Conservation (phyloP, 2,888 invertebrate genomes). For the Orchesellides sinensis region DNA sequence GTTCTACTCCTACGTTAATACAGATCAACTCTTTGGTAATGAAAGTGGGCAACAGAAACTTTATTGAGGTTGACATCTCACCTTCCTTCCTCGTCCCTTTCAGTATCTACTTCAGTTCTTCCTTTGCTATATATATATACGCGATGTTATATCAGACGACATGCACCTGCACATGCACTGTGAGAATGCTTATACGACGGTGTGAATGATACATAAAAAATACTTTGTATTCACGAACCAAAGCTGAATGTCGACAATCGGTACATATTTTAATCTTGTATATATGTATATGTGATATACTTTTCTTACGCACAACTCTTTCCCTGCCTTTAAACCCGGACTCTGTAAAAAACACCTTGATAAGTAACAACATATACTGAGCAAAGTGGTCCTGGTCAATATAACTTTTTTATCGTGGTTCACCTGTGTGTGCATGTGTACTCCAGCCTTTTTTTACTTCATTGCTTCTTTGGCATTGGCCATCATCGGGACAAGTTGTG, state of each 20-base stretch:
- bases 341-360: conserved; percentile 12
- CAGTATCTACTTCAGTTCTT: neutral
- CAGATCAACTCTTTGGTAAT: neutral
- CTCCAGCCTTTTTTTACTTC: neutral
- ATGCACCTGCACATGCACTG: neutral
- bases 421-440: neutral
- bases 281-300: neutral
- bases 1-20: no score
- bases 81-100: conserved; percentile 10
- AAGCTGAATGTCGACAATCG: no score
- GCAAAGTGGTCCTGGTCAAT: conserved; percentile 59
- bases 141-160: no score
- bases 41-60: conserved; percentile 42
- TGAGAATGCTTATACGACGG: no score
- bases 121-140: neutral
- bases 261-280: no score
- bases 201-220: no score
- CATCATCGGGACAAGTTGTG: neutral
- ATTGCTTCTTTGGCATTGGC: neutral
- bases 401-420: conserved; percentile 31
- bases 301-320: neutral
- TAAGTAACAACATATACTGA: conserved; percentile 37
- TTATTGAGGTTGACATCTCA: conserved; percentile 57
- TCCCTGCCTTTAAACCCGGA: no score
- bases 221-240: no score